These are phyloP conservation scores for Galleria mellonella DNA, from an alignment of 1,140 invertebrate species.

Conservation along the genomic window DNA sequence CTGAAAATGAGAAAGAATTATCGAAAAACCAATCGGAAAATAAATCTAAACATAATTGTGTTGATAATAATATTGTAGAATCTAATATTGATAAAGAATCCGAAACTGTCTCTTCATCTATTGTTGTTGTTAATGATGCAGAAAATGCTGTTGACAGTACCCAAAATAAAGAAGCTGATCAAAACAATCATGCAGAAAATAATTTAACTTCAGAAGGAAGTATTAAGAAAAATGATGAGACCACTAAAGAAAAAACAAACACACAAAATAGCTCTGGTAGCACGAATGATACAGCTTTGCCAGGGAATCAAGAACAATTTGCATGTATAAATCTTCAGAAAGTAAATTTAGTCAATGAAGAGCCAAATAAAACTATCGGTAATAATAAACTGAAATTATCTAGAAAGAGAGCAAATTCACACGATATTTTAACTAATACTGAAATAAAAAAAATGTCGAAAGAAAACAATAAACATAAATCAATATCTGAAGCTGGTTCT, in stretches of 20 bases:
- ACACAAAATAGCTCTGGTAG: slow-evolving; percentile 18
- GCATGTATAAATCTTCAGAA: background rate
- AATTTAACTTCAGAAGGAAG: too few species aligned
- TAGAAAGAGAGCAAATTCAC: background rate
- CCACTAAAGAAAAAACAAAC: too few species aligned
- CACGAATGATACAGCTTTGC: slow-evolving; percentile 32
- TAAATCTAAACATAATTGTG: background rate
- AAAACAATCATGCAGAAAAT: too few species aligned
- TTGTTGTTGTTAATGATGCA: too few species aligned
- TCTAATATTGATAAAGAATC: too few species aligned
- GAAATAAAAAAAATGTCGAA: background rate
- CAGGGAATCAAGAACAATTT: slow-evolving; percentile 55
- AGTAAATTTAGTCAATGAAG: background rate
- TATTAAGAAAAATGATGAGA: too few species aligned
- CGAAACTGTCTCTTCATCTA: too few species aligned
- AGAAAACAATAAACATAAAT: background rate
- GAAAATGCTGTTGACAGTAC: background rate
- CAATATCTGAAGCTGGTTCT: background rate
- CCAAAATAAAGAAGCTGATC: background rate
- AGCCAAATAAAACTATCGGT: background rate
- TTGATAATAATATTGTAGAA: too few species aligned
- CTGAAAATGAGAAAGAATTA: slow-evolving; percentile 5
- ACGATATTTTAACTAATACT: background rate
- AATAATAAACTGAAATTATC: background rate
- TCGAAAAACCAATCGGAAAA: background rate